Evolutionary conservation across 2,113 vertebrate genomes (phyloP).

Genomic region (Gallinago jamesoni): DNA sequence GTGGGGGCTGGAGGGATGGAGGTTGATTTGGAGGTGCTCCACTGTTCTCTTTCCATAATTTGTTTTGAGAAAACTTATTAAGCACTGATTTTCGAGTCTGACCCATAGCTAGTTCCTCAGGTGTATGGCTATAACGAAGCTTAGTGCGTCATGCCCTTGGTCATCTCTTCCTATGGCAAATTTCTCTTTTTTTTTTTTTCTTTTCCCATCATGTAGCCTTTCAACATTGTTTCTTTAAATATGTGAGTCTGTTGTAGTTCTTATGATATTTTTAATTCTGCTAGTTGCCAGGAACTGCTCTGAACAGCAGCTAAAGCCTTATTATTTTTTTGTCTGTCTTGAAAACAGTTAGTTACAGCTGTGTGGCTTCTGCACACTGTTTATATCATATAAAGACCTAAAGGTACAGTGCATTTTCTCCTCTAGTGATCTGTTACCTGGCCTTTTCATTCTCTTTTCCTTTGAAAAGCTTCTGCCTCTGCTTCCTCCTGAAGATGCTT

Average conservation of each 20-base stretch:
- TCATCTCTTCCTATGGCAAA: not conserved
- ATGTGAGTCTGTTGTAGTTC: not conserved
- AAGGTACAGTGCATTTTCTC: not conserved
- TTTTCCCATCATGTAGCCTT: not conserved
- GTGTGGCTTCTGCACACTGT: not conserved
- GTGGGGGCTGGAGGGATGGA: too few relatives aligned
- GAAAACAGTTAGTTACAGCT: not conserved
- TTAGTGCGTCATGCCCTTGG: not conserved
- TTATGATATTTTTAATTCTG: not conserved
- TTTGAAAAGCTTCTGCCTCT: not conserved
- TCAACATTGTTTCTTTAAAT: not conserved
- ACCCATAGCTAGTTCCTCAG: not conserved
- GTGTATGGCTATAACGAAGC: not conserved
- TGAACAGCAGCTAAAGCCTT: not conserved
- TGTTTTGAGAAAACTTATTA: not conserved
- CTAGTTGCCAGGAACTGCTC: not conserved
- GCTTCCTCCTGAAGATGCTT: not conserved
- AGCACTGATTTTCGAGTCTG: not conserved
- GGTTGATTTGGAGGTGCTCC: not conserved
- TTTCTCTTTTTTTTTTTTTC: not conserved
- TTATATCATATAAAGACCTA: not conserved
- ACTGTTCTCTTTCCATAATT: not conserved
- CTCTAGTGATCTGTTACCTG: constrained; percentile 19
- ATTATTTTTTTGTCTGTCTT: not conserved
- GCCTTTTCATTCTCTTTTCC: not conserved